phyloP scores from a whole-genome alignment of 2,113 vertebrate genomes.

The Tupaia chinensis region DNA sequence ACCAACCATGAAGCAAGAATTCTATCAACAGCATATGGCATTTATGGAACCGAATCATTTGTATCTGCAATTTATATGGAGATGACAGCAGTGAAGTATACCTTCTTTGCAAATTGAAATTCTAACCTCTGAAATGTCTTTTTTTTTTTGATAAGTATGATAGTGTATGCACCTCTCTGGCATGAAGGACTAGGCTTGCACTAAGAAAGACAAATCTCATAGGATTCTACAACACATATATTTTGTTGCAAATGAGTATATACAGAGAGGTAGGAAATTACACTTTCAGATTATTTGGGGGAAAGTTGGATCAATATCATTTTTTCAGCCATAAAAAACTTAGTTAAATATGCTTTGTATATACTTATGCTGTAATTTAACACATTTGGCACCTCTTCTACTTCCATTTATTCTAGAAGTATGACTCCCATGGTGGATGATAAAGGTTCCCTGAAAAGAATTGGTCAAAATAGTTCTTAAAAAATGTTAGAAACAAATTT shows the following conservation, averaged over 20 bases:
- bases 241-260: slow-evolving; percentile 24
- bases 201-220: background rate
- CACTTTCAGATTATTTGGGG: slow-evolving; percentile 25
- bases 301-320: background rate
- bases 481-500: slow-evolving; percentile 25
- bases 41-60: background rate
- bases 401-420: slow-evolving; percentile 29
- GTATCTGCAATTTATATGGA: background rate
- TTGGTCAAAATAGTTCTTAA: background rate
- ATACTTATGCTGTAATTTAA: background rate
- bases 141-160: background rate
- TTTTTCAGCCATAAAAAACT: background rate
- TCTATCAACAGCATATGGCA: background rate
- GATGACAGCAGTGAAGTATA: background rate
- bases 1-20: background rate
- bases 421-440: background rate
- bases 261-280: background rate
- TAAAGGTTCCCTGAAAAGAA: background rate
- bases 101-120: background rate
- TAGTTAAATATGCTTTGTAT: background rate
- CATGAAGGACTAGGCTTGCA: background rate
- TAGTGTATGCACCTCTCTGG: background rate
- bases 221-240: background rate
- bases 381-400: background rate
- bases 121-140: background rate